Percentiles rank a stretch among this genome's conserved stretches.
These are phyloP conservation scores for Sterrhoptilus dennistouni DNA, from an alignment of 2,113 vertebrate species.

Conservation along the genomic window DNA sequence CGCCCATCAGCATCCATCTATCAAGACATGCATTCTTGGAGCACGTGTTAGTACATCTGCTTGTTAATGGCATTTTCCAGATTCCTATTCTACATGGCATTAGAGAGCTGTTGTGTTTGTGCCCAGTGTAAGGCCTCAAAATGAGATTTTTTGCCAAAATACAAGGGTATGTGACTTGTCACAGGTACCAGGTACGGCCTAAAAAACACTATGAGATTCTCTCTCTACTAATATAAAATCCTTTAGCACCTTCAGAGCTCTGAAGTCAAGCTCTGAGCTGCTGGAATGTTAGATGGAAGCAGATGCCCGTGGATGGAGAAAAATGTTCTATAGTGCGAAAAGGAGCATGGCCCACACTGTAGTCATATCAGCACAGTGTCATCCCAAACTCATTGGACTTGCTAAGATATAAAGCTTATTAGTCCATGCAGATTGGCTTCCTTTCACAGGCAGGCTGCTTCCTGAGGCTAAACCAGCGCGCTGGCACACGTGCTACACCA, in stretches of 20 bases:
- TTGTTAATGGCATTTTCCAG: background rate
- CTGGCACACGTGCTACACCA: slow-evolving; percentile 31
- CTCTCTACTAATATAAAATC: background rate
- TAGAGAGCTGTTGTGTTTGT: background rate
- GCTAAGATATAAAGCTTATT: background rate
- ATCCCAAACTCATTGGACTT: background rate
- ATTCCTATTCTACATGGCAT: background rate
- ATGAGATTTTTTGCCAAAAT: background rate
- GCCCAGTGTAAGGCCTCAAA: background rate
- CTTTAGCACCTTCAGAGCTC: background rate
- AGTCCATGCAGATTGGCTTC: slow-evolving; percentile 12
- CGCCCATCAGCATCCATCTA: accelerated
- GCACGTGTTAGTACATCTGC: background rate
- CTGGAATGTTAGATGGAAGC: background rate
- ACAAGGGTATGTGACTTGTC: background rate
- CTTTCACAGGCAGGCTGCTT: slow-evolving; percentile 25
- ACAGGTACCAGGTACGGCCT: background rate
- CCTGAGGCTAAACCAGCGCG: slow-evolving; percentile 16
- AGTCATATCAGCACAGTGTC: background rate
- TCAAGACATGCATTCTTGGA: background rate
- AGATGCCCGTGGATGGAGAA: background rate
- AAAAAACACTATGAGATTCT: background rate
- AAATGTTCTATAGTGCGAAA: background rate
- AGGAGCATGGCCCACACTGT: background rate
- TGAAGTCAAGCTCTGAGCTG: background rate